Base-by-base conservation (phyloP, 2,888 invertebrate species). In the Aphodius sticticus region DNA sequence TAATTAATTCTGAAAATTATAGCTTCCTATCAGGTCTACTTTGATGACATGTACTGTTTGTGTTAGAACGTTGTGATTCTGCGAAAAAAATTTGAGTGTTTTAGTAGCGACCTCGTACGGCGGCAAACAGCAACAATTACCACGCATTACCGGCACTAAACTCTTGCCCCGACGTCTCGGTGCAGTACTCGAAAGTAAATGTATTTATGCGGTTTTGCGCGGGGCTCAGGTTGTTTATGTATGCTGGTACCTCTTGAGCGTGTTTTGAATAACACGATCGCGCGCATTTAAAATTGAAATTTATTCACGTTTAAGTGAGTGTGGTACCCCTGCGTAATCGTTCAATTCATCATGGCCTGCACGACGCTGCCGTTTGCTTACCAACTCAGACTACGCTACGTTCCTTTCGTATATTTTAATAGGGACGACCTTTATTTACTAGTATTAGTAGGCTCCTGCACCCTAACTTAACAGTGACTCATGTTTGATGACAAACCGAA, bases 161-260 rank as follows among this genome's bases (percentile, higher is more conserved):
- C 53, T 53, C 9, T 12, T 53, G 53, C 3, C 53, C 53, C 53
- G 9, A 12, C 12, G 9, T 53, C 53, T 53, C 53, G 53, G 53
- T 53, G 12, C 53, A 53, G 53, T 12, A 53, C 53, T 53, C 53
- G 53, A 53, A 53, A 53, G 53, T 53, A 53, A 53, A 53, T 53
- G 53, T 53, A 53, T 53, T 53, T 53, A 53, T 53, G 53, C 53
- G 53, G 53, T 53, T 38, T 53, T 53, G 53, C 53, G 53, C 53
- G 53, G 53, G 53, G 7, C 53, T 53, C 53, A 53, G 53, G 53
- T 53, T 53, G 53, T 53, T 53, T 53, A 53, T 53, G 53, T 53
- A 53, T 53, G 53, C 53, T 53, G 53, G 53, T 53, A 53, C 53
- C 53, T 53, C 53, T 53, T 53, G 53, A 53, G 53, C 53, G 53